These are phyloP conservation scores for Nyctibius bracteatus DNA, from an alignment of 2,113 vertebrate species.

Conservation along the genomic window DNA sequence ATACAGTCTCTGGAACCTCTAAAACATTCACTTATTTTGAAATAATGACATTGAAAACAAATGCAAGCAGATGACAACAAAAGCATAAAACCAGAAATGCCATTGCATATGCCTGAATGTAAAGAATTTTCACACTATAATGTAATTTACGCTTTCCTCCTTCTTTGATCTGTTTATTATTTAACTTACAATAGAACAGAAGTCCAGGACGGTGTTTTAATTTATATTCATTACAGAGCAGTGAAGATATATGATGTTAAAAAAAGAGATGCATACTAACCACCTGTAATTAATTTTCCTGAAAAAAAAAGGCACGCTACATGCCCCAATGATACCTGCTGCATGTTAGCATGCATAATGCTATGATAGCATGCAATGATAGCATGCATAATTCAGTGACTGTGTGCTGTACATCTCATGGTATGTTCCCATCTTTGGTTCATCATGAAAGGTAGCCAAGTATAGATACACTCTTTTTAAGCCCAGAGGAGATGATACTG, in stretches of 20 bases:
- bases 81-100: background rate
- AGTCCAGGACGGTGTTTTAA: background rate
- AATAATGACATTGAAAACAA: background rate
- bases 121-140: background rate
- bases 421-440: background rate
- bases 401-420: background rate
- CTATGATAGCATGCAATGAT: no score
- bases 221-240: background rate
- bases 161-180: background rate
- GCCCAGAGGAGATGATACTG: background rate
- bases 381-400: background rate
- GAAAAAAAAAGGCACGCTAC: background rate
- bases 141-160: background rate
- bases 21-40: background rate
- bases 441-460: background rate
- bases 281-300: background rate
- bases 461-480: background rate
- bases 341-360: no score
- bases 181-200: background rate
- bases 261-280: background rate
- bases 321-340: background rate
- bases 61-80: background rate
- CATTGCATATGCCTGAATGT: background rate
- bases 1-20: background rate
- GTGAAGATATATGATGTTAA: background rate